Evolutionary conservation across 1,140 invertebrate genomes (phyloP).

Genomic region (Adoxophyes honmai): DNA sequence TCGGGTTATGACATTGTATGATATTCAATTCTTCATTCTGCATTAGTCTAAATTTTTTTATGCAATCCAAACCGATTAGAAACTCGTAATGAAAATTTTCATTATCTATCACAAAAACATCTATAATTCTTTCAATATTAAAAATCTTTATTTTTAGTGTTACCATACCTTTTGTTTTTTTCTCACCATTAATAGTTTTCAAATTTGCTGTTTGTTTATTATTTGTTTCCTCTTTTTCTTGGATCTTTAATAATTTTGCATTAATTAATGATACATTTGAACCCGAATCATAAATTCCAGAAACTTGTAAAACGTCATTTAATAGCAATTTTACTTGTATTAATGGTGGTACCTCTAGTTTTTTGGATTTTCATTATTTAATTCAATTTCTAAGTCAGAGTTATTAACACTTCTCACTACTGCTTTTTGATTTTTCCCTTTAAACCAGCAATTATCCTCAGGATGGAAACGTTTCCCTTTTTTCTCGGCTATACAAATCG

Average conservation of each 20-base stretch:
- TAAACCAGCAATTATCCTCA: slow-evolving; percentile 38
- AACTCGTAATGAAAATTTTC: too few relatives aligned
- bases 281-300: slow-evolving; percentile 43
- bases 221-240: slow-evolving; percentile 25
- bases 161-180: slow-evolving; percentile 31
- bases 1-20: too few relatives aligned
- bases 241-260: slow-evolving; percentile 34
- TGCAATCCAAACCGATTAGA: too few relatives aligned
- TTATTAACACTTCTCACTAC: slow-evolving; percentile 27
- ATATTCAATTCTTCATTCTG: too few relatives aligned
- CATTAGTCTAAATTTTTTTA: too few relatives aligned
- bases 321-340: slow-evolving; percentile 41
- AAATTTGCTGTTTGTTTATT: slow-evolving; percentile 23
- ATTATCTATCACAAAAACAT: too few relatives aligned
- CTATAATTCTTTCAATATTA: too few relatives aligned
- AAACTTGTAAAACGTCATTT: slow-evolving; percentile 33
- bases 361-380: slow-evolving; percentile 38
- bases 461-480: slow-evolving; percentile 34
- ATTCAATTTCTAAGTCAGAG: slow-evolving; percentile 26
- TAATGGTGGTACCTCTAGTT: slow-evolving; percentile 48
- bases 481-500: slow-evolving; percentile 34
- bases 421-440: slow-evolving; percentile 16
- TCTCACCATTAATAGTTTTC: too few relatives aligned
- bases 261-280: slow-evolving; percentile 42
- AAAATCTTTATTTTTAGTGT: too few relatives aligned